Conservation (phyloP, 2,113 vertebrate genomes). For the Geothlypis trichas region DNA sequence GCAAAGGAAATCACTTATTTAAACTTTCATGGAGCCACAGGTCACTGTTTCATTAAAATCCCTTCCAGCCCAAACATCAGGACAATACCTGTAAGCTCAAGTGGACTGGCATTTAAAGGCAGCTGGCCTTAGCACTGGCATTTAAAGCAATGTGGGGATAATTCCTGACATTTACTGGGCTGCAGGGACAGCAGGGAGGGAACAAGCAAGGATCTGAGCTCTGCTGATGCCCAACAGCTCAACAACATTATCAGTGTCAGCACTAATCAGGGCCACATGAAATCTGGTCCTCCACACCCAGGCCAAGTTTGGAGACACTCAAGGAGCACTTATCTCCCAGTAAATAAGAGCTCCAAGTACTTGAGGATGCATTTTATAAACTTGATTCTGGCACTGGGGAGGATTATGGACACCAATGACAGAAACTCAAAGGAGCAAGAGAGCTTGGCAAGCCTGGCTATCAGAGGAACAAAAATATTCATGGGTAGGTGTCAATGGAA, state of each 20-base stretch:
- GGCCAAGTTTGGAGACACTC: background rate
- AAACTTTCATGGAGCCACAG: background rate
- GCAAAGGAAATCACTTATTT: background rate
- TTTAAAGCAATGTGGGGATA: conserved; percentile 40
- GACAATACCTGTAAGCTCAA: background rate
- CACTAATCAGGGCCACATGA: background rate
- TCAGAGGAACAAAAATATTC: background rate
- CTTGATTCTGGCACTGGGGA: background rate
- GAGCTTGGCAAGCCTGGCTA: background rate
- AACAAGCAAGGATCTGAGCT: background rate
- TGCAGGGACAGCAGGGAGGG: background rate
- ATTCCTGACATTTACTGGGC: conserved; percentile 43
- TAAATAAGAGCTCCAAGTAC: conserved; percentile 47
- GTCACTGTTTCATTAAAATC: background rate
- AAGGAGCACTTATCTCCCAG: conserved; percentile 19
- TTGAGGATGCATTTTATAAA: conserved; percentile 11
- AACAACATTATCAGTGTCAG: background rate
- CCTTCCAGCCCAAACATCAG: background rate
- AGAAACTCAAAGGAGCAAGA: background rate
- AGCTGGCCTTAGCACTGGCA: conserved; percentile 1
- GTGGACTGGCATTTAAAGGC: conserved; percentile 32
- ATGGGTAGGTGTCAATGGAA: background rate
- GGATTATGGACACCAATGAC: background rate
- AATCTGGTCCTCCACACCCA: background rate
- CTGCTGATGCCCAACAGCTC: background rate